Evolutionary conservation across 1,140 invertebrate species (phyloP).

Genomic region (Diachasma alloeum): DNA sequence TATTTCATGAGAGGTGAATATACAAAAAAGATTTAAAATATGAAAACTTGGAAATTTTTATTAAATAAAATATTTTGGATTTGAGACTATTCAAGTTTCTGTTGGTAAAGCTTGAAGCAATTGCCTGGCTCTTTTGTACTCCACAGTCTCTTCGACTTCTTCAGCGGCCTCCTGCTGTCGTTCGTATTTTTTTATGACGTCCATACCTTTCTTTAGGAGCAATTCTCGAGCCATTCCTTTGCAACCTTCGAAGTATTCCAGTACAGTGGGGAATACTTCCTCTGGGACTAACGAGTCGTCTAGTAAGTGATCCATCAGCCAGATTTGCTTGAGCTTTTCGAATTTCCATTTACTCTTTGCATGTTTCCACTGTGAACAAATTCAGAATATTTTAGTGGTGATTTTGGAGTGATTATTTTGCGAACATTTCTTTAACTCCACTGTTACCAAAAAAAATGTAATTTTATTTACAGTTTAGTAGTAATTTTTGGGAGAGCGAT

Average conservation of each 20-base stretch:
- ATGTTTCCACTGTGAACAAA: slow-evolving; percentile 71
- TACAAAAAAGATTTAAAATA: background rate
- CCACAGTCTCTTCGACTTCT: slow-evolving; percentile 52
- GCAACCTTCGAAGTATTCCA: slow-evolving; percentile 76
- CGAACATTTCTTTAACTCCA: background rate
- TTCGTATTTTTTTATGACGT: slow-evolving; percentile 71
- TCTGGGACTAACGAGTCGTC: slow-evolving; percentile 68
- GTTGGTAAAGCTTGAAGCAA: slow-evolving; percentile 63
- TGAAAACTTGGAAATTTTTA: background rate
- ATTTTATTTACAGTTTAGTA: no score
- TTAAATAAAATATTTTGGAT: background rate
- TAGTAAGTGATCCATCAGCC: slow-evolving; percentile 75
- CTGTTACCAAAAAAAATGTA: no score
- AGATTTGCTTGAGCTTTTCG: slow-evolving; percentile 78
- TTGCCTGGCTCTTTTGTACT: slow-evolving; percentile 66
- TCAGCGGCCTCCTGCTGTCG: slow-evolving; percentile 60
- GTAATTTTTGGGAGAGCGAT: no score
- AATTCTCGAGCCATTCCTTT: slow-evolving; percentile 72
- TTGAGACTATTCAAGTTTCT: slow-evolving; percentile 38
- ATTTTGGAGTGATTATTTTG: background rate
- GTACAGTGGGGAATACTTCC: slow-evolving; percentile 69
- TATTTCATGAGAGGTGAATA: background rate
- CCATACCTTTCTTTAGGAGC: slow-evolving; percentile 70
- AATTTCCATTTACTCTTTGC: slow-evolving; percentile 77
- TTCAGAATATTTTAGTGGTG: background rate